phyloP scores from a whole-genome alignment of 1,140 invertebrate species.

The Colletes gigas region DNA sequence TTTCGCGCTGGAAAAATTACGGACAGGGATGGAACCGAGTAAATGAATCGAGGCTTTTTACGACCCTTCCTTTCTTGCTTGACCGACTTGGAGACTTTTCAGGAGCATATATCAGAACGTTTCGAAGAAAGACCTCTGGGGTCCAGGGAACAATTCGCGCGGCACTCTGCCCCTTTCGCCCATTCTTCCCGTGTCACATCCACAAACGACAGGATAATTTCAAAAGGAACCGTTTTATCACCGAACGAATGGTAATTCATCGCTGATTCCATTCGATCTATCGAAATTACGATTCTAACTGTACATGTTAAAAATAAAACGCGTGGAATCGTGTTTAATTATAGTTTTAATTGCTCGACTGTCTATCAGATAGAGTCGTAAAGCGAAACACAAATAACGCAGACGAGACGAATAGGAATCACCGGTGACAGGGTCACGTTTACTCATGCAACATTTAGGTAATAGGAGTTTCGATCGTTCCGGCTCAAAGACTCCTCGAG shows the following conservation, averaged over 20 bases:
- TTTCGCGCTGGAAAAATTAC: conserved; percentile 39
- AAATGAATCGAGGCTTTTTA: conserved; percentile 56
- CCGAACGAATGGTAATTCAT: conserved; percentile 16
- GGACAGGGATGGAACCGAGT: conserved; percentile 28
- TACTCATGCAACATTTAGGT: conserved; percentile 49
- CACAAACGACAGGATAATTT: conserved; percentile 11
- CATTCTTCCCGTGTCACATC: conserved; percentile 21
- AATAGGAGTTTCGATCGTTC: conserved; percentile 44
- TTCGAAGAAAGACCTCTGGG: conserved; percentile 23
- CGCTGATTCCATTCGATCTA: neutral
- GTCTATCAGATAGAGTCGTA: too few relatives aligned
- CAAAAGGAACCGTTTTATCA: neutral
- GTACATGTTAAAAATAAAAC: too few relatives aligned
- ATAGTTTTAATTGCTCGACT: neutral
- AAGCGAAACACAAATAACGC: neutral
- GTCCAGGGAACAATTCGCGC: conserved; percentile 25
- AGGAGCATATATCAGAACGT: conserved; percentile 35
- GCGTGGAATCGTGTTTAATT: too few relatives aligned
- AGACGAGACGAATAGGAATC: neutral
- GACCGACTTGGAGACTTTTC: conserved; percentile 44
- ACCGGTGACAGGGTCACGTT: neutral
- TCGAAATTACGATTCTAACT: too few relatives aligned
- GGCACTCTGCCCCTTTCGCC: too few relatives aligned
- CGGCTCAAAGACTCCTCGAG: conserved; percentile 9
- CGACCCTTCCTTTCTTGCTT: conserved; percentile 41